A percentile compares a stretch with the other conserved stretches of the same genome.
Evolutionary conservation across 2,113 vertebrate species (phyloP).

Genomic region (Xyliphius kryptos): DNA sequence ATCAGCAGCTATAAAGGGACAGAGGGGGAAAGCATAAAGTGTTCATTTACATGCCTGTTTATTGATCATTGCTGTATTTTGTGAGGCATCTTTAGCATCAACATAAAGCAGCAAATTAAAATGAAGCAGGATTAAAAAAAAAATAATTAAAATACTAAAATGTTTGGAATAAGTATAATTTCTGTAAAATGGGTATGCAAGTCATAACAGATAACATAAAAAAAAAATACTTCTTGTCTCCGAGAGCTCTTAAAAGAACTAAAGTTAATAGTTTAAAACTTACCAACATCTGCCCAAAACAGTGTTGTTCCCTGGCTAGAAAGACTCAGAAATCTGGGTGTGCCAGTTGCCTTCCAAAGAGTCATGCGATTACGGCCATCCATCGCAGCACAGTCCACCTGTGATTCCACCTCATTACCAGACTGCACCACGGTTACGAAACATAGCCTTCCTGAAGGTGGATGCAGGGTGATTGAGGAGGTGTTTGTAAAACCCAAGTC

Average conservation of each 20-base stretch:
- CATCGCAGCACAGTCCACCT: conserved; percentile 76
- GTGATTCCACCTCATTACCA: fast-evolving
- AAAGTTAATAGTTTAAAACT: neutral
- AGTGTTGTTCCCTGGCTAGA: conserved; percentile 59
- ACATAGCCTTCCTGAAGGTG: conserved; percentile 69
- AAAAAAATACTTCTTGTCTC: neutral
- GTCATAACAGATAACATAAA: too few relatives aligned
- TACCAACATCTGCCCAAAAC: conserved; percentile 82
- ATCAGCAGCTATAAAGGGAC: conserved; percentile 58
- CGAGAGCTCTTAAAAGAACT: neutral
- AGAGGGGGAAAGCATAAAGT: too few relatives aligned
- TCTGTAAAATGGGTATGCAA: too few relatives aligned
- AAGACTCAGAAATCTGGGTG: conserved; percentile 69
- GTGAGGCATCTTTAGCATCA: too few relatives aligned
- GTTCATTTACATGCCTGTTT: too few relatives aligned
- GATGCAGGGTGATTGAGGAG: conserved; percentile 68
- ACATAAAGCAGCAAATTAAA: too few relatives aligned
- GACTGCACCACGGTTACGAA: conserved; percentile 55
- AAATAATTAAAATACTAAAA: too few relatives aligned
- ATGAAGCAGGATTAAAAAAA: too few relatives aligned
- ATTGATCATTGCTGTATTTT: too few relatives aligned
- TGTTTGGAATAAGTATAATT: too few relatives aligned
- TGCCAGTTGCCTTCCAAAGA: conserved; percentile 66
- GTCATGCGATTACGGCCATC: conserved; percentile 63
- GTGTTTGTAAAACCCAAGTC: conserved; percentile 49